These are phyloP conservation scores for Linurgus olivaceus DNA, from an alignment of 2,797 vertebrate genomes.

Conservation along the genomic window DNA sequence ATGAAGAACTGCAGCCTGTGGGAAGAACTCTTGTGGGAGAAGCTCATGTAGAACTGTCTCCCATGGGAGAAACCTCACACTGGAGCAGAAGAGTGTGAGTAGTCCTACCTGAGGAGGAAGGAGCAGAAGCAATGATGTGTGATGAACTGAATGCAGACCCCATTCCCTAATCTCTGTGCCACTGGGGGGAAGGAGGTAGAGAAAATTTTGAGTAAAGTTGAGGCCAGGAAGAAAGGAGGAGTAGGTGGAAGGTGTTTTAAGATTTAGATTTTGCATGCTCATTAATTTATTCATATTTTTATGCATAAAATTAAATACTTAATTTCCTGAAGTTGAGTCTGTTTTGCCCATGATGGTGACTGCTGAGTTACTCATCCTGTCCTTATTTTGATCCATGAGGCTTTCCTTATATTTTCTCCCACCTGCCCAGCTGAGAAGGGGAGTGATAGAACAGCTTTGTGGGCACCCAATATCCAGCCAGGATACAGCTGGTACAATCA, in stretches of 20 bases:
- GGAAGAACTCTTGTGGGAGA: not conserved
- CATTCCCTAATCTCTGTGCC: not conserved
- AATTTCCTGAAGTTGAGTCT: not conserved
- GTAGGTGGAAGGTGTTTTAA: not conserved
- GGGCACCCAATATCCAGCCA: not conserved
- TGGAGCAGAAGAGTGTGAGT: not conserved
- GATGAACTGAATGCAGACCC: not conserved
- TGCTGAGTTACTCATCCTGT: not conserved
- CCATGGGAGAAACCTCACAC: not conserved
- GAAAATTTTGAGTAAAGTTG: not conserved
- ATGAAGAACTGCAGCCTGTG: not conserved
- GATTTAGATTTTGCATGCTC: not conserved
- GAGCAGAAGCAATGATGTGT: accelerated
- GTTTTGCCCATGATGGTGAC: not conserved
- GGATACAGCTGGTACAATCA: not conserved
- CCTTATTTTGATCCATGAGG: not conserved
- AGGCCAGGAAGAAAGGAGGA: not conserved
- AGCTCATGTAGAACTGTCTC: not conserved
- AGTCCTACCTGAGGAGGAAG: not conserved
- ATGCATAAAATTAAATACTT: not conserved
- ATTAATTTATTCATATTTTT: not conserved
- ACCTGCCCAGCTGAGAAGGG: not conserved
- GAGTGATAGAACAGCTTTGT: accelerated
- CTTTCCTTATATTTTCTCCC: not conserved
- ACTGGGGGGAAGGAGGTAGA: accelerated